These are phyloP conservation scores for Corythornis madagascariensis DNA, from an alignment of 2,113 vertebrate species.

Conservation along the genomic window DNA sequence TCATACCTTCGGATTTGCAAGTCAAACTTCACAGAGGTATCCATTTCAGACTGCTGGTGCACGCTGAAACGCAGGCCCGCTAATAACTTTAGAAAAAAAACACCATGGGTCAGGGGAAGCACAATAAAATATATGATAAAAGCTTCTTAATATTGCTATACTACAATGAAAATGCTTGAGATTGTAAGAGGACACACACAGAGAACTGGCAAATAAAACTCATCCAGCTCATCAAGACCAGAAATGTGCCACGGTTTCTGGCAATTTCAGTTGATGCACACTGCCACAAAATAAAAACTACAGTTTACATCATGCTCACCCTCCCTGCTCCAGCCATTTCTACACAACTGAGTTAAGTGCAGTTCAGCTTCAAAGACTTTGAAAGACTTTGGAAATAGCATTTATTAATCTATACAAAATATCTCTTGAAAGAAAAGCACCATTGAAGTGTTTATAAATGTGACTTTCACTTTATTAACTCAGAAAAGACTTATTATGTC, in stretches of 20 bases:
- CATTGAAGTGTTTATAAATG: neutral
- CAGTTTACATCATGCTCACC: neutral
- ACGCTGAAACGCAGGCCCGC: slow-evolving; percentile 92
- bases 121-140: neutral
- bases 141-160: neutral
- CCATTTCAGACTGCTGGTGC: slow-evolving; percentile 94
- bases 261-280: neutral
- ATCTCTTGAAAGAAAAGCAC: neutral
- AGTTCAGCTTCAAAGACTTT: neutral
- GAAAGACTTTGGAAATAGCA: neutral
- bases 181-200: neutral
- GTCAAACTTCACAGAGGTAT: slow-evolving; percentile 91
- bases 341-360: neutral
- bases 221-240: neutral
- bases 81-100: slow-evolving; percentile 74
- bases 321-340: neutral
- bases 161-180: neutral
- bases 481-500: neutral
- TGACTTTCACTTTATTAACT: neutral
- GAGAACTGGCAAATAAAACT: neutral
- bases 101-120: neutral
- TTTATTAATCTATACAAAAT: neutral
- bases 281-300: neutral
- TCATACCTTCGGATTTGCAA: slow-evolving; percentile 90
- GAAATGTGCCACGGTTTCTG: neutral